Evolutionary conservation across 1,140 invertebrate genomes (phyloP).

Genomic region (Drosophila insularis): DNA sequence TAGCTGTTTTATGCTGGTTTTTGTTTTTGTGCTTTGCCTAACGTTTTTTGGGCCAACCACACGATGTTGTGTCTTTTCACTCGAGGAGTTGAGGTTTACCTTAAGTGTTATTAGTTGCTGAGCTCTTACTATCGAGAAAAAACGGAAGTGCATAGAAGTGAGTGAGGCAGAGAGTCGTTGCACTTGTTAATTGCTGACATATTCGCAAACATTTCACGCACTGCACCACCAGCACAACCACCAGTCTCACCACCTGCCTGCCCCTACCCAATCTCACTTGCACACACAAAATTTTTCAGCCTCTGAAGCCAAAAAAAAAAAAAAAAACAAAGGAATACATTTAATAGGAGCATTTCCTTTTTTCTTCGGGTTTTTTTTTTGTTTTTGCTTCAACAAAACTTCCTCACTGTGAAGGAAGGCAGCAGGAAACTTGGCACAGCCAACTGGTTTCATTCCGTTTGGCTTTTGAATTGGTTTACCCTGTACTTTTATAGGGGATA

Average conservation of each 20-base stretch:
- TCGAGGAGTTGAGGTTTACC: slow-evolving; percentile 25
- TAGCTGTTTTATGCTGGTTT: slow-evolving; percentile 69
- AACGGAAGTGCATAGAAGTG: slow-evolving; percentile 5
- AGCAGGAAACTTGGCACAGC: slow-evolving; percentile 63
- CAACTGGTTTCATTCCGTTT: slow-evolving; percentile 62
- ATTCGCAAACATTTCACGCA: slow-evolving; percentile 36
- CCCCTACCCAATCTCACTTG: not conserved
- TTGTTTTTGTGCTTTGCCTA: slow-evolving; percentile 50
- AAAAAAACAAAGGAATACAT: slow-evolving; percentile 59
- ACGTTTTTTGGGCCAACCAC: slow-evolving; percentile 58
- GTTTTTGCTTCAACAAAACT: slow-evolving; percentile 45
- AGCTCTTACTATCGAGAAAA: slow-evolving; percentile 28
- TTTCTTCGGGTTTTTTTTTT: slow-evolving; percentile 43
- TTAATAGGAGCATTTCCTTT: slow-evolving; percentile 75
- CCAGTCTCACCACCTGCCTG: not conserved
- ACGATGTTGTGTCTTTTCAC: slow-evolving; percentile 64
- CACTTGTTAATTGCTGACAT: slow-evolving; percentile 52
- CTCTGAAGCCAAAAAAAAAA: slow-evolving; percentile 38
- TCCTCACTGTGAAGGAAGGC: slow-evolving; percentile 42
- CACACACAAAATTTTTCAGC: slow-evolving; percentile 16
- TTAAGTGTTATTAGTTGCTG: slow-evolving; percentile 74
- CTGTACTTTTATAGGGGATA: not conserved
- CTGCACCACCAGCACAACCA: slow-evolving; percentile 47
- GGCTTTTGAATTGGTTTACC: not conserved
- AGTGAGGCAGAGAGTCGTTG: slow-evolving; percentile 39